Conservation (phyloP, 2,797 vertebrate species). For the Hapalemur alaotrensis region DNA sequence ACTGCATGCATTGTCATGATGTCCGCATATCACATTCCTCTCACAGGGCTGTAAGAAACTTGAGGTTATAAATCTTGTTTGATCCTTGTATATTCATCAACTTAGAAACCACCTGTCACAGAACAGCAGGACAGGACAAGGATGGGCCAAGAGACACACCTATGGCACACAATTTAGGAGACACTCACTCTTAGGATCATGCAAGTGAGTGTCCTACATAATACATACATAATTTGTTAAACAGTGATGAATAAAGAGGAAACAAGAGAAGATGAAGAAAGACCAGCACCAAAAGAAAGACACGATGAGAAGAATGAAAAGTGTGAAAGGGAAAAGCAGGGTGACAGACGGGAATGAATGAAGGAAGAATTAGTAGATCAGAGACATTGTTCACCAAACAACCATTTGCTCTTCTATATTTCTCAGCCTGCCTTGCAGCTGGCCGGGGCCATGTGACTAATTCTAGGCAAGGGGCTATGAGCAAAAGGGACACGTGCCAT, state of each 20-base stretch:
- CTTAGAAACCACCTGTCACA: not conserved
- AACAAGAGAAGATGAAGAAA: not conserved
- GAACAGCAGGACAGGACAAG: not conserved
- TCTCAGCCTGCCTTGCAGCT: not conserved
- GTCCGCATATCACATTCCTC: not conserved
- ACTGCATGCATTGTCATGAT: not conserved
- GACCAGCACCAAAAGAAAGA: not conserved
- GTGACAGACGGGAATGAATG: not conserved
- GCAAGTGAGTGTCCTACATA: not conserved
- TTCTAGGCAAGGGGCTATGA: not conserved
- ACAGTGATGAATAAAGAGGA: not conserved
- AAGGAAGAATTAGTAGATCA: not conserved
- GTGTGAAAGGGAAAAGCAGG: fast-evolving
- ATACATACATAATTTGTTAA: not conserved
- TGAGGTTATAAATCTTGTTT: not conserved
- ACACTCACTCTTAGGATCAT: not conserved
- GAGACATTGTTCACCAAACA: not conserved
- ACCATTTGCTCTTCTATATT: not conserved
- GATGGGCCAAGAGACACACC: not conserved
- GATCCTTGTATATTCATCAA: not conserved
- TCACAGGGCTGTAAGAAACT: not conserved
- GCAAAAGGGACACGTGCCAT: not conserved
- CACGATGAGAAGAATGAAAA: not conserved
- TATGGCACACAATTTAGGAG: not conserved
- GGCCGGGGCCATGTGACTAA: not conserved